Percentiles rank a stretch among this genome's conserved stretches.
Evolutionary conservation across 2,888 invertebrate genomes (phyloP).

Genomic region (Carabus problematicus): DNA sequence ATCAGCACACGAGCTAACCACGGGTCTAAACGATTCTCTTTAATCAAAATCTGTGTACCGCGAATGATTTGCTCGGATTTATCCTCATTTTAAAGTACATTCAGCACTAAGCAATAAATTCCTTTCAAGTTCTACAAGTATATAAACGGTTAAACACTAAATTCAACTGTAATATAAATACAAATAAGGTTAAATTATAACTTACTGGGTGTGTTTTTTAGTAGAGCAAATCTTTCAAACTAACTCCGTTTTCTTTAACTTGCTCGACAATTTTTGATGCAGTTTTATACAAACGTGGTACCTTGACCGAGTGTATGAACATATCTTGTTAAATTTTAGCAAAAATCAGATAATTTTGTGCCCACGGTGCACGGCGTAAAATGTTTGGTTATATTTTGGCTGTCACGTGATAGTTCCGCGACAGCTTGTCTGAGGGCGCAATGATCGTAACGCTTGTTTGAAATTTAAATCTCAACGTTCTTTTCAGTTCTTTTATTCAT

Average conservation of each 20-base stretch:
- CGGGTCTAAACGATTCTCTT: conserved; percentile 72
- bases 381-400: too few relatives aligned
- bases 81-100: conserved; percentile 70
- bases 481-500: too few relatives aligned
- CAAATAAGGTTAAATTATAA: conserved; percentile 46
- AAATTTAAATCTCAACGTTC: too few relatives aligned
- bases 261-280: conserved; percentile 74
- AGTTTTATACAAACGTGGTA: conserved; percentile 79
- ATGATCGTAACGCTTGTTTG: too few relatives aligned
- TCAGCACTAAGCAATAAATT: conserved; percentile 73
- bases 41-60: conserved; percentile 68
- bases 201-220: conserved; percentile 75
- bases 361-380: too few relatives aligned
- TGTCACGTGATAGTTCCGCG: too few relatives aligned
- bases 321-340: too few relatives aligned
- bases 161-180: too few relatives aligned
- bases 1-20: conserved; percentile 80
- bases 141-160: background rate
- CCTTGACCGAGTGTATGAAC: conserved; percentile 72
- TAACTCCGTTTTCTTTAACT: conserved; percentile 73
- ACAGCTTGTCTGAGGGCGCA: too few relatives aligned
- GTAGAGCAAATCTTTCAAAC: conserved; percentile 76
- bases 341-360: too few relatives aligned
- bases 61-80: conserved; percentile 73
- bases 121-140: conserved; percentile 75